phyloP scores from a whole-genome alignment of 1,140 invertebrate genomes.

The Megalonaias nervosa region DNA sequence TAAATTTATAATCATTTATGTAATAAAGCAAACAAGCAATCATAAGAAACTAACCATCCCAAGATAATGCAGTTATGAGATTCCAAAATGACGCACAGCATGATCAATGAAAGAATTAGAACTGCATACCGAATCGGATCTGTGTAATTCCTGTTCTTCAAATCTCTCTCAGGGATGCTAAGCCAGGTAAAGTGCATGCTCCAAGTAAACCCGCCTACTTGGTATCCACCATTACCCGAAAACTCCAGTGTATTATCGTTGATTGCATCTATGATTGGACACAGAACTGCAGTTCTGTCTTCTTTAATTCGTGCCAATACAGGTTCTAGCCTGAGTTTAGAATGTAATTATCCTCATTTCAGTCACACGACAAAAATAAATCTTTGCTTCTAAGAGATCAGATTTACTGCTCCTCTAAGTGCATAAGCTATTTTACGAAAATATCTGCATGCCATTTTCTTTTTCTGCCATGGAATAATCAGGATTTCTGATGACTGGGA shows the following conservation, averaged over 20 bases:
- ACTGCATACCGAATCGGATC: constrained; percentile 55
- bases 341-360: too few species aligned
- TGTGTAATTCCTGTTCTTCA: constrained; percentile 82
- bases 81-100: not conserved
- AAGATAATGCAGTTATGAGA: not conserved
- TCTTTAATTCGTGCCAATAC: constrained; percentile 87
- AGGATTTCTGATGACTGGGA: too few species aligned
- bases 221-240: constrained; percentile 74
- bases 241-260: constrained; percentile 90
- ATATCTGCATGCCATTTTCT: too few species aligned
- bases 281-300: constrained; percentile 84
- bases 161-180: constrained; percentile 91
- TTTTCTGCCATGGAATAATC: too few species aligned
- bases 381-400: too few species aligned
- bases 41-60: not conserved
- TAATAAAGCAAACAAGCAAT: not conserved
- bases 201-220: constrained; percentile 93
- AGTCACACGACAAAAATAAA: too few species aligned
- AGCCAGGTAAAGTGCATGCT: constrained; percentile 93
- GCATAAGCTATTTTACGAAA: too few species aligned
- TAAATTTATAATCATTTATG: too few species aligned
- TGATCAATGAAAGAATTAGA: not conserved
- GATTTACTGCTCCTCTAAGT: too few species aligned
- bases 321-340: constrained; percentile 81
- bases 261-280: constrained; percentile 95